These are phyloP conservation scores for Choristoneura rosaceana DNA, from an alignment of 2,888 invertebrate genomes.

Conservation along the genomic window DNA sequence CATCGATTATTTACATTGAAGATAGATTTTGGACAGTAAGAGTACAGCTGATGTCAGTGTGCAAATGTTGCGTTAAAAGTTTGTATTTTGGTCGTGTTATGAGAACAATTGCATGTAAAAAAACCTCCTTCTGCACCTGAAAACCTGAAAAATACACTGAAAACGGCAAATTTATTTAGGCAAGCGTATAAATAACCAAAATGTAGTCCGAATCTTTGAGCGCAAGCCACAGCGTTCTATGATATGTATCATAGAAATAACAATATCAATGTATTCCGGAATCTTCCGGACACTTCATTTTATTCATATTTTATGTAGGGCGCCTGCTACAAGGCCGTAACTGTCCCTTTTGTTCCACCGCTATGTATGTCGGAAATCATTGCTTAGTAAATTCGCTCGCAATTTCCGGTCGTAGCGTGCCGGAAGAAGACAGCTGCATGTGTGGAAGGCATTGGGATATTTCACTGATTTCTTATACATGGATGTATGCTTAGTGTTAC, in stretches of 20 bases:
- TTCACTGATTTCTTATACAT: neutral
- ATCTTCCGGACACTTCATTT: constrained; percentile 40
- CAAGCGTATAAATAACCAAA: constrained; percentile 4
- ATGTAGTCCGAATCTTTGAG: constrained; percentile 1
- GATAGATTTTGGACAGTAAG: constrained; percentile 42
- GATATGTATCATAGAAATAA: constrained; percentile 48
- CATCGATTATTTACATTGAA: constrained; percentile 70
- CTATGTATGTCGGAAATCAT: constrained; percentile 35
- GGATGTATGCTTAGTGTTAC: neutral
- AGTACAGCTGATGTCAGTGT: constrained; percentile 61
- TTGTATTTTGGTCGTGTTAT: constrained; percentile 48
- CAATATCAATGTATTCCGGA: constrained; percentile 36
- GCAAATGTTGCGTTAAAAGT: constrained; percentile 54
- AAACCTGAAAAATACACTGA: constrained; percentile 42
- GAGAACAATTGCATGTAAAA: constrained; percentile 28
- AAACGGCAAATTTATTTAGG: constrained; percentile 3
- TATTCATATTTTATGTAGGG: constrained; percentile 47
- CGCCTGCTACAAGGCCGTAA: constrained; percentile 35
- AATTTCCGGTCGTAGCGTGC: constrained; percentile 28
- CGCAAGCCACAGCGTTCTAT: constrained; percentile 47
- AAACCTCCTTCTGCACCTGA: constrained; percentile 27
- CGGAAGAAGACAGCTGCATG: constrained; percentile 4
- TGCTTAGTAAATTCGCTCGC: constrained; percentile 26
- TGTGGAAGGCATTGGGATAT: constrained; percentile 14
- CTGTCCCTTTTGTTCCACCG: constrained; percentile 37